Evolutionary conservation across 2,113 vertebrate species (phyloP), one percentile per base, ranked within the genome.

Genomic region (Vireo altiloquus): DNA sequence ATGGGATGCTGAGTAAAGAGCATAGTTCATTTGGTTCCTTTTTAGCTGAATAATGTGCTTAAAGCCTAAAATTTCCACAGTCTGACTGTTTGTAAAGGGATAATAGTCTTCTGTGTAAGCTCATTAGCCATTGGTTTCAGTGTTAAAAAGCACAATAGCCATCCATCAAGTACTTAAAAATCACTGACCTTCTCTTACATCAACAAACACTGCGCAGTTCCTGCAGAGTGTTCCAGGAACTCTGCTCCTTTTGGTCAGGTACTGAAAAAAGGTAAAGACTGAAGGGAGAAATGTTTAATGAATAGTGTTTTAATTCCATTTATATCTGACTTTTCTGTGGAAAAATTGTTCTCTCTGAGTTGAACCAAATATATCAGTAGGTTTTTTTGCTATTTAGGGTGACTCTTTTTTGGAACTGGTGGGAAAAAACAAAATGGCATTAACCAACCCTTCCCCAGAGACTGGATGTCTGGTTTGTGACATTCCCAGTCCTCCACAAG

Each of bases 391-490:
- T 94, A 94, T 94, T 95, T 95, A 92, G 78, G 21, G 87, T 91
- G 69, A 65, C 69, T 92, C n/a, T 86, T 88, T 92, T 95, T 92
- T 96, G 70, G 81, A 91, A 93, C 92, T 83, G 95, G 88, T 92
- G 94, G 92, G 90, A 93, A 96, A 96, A 96, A 92, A 31, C 74
- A 72, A 82, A 95, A 52, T 96, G 89, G 75, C 92, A 95, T 96
- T 97, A 96, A 95, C 81, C 84, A 95, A 2, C 50, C 53, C 74
- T 80, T 94, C 91, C 92, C 80, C 61, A 84, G 95, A 79, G 87
- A 90, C 90, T 83, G 14, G 30, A 76, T 93, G 77, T 95, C 92
- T 93, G 65, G 93, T 83, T 82, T 91, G 87, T 92, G 89, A 94
- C 89, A 89, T 90, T 95, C 90, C 52, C 80, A 92, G 92, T 94